Conservation (phyloP, 2,797 vertebrate species). For the Diplodus sargus region DNA sequence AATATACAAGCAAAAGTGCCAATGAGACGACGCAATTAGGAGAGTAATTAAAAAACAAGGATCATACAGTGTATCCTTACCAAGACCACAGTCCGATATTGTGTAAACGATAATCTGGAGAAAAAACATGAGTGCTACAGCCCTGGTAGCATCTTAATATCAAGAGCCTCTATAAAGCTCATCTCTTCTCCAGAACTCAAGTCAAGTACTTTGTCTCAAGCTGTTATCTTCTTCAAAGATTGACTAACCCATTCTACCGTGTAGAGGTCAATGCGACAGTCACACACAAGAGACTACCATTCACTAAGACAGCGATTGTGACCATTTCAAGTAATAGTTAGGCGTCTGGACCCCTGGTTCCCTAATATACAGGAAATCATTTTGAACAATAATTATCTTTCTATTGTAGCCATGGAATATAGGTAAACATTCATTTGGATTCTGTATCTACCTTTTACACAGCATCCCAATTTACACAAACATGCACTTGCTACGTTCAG, state of each 20-base stretch:
- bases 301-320: background rate
- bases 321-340: background rate
- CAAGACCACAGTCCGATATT: background rate
- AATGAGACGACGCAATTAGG: too few relatives aligned
- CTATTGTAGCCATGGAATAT: too few relatives aligned
- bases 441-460: too few relatives aligned
- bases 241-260: background rate
- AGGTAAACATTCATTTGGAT: too few relatives aligned
- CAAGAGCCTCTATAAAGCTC: background rate
- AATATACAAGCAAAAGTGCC: too few relatives aligned
- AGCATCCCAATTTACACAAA: background rate
- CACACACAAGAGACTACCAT: background rate
- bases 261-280: background rate
- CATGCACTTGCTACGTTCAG: background rate
- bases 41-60: too few relatives aligned
- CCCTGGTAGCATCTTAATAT: background rate
- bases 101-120: background rate
- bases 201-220: background rate
- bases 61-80: too few relatives aligned
- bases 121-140: background rate
- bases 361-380: background rate
- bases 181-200: background rate
- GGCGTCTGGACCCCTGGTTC: background rate
- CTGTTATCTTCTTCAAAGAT: background rate
- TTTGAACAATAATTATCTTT: too few relatives aligned